Evolutionary conservation across 2,888 invertebrate species (phyloP), one percentile per base, ranked within the genome.

Genomic region (Amphipyra tragopoginis): DNA sequence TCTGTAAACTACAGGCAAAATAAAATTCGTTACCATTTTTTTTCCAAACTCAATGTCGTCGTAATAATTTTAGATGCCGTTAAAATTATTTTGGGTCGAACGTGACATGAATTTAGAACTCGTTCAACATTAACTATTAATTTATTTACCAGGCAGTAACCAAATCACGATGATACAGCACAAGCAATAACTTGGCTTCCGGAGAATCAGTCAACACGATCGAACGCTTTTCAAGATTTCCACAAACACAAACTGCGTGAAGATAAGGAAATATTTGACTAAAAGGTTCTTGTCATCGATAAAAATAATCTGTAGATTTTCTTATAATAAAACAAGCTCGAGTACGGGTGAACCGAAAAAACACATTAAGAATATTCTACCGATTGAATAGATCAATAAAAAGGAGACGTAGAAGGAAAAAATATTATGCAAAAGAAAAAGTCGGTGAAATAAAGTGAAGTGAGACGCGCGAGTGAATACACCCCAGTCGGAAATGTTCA

Each of bases 301-400:
- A 75, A 77, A 76, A 79, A 77, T 73, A 76, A 80, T 80, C 69
- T 79, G 69, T 66, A 75, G 75, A 77, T 79, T 79, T 72, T 74
- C 66, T 50, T 60, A 81, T 68, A 77, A 83, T 78, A 75, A 76
- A 79, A 75, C 72, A 80, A 63, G 53, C 64, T 76, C 71, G 68
- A 79, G 79, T 74, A 69, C 68, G 63, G 53, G 56, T 53, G 65
- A 64, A 70, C 66, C 58, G 57, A 65, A 84, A 85, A 88, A 85
- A 86, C 80, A 86, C 83, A 87, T 86, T 83, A 81, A 82, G 79
- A 79, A 75, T 84, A 85, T 86, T 86, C 85, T 83, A 84, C 83
- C 89, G 84, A 90, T 86, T 88, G 88, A 88, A 88, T 86, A 86
- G 86, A 90, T 90, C 90, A 89, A 90, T 90, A 87, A 84, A 86